Percentiles rank a stretch among this genome's conserved stretches.
These are phyloP conservation scores for Cinclus mexicanus DNA, from an alignment of 2,113 vertebrate genomes.

Conservation along the genomic window DNA sequence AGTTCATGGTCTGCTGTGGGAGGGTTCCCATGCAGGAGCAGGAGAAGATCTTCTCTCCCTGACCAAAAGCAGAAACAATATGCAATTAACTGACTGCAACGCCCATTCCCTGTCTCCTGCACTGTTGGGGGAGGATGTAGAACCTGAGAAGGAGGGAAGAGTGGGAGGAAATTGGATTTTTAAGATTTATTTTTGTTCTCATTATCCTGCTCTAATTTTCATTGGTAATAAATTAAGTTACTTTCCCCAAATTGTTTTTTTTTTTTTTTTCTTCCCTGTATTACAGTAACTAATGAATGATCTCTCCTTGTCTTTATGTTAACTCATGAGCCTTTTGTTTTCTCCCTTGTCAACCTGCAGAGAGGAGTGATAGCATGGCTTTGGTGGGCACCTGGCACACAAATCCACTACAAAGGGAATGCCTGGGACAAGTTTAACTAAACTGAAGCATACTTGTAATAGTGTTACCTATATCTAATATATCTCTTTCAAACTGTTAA, in stretches of 20 bases:
- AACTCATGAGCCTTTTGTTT: neutral
- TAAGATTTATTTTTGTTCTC: neutral
- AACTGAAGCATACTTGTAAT: neutral
- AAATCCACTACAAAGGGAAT: neutral
- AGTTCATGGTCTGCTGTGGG: neutral
- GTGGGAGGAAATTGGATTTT: neutral
- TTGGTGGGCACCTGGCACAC: neutral
- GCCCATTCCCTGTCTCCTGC: neutral
- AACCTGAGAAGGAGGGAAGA: neutral
- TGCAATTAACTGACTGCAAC: neutral
- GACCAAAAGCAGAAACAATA: neutral
- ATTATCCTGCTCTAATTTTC: neutral
- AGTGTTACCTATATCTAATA: neutral
- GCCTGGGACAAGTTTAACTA: neutral
- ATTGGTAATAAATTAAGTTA: neutral
- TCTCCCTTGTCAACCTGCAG: neutral
- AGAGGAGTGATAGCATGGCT: neutral
- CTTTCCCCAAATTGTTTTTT: rapidly evolving
- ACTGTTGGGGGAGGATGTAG: rapidly evolving
- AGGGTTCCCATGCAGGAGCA: neutral
- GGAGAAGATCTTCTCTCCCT: neutral
- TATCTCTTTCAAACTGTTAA: neutral
- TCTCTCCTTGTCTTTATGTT: neutral
- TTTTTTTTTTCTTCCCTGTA: too few relatives aligned
- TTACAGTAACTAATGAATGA: neutral